Evolutionary conservation across 2,113 vertebrate species (phyloP).

Genomic region (Engystomops pustulosus): DNA sequence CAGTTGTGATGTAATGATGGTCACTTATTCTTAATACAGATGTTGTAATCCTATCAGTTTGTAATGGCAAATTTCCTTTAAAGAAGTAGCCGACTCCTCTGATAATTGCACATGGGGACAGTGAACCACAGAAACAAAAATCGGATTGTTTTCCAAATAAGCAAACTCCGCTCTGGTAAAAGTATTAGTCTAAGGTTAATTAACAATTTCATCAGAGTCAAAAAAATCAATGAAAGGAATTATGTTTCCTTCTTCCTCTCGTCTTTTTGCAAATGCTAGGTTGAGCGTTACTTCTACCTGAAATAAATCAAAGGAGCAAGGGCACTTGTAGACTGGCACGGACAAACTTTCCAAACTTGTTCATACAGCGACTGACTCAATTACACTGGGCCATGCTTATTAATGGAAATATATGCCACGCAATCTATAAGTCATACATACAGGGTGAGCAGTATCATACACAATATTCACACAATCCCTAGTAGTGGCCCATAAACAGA

Average conservation of each 20-base stretch:
- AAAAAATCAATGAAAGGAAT: not conserved
- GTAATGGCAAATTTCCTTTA: not conserved
- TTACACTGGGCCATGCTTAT: too few species aligned
- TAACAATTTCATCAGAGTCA: not conserved
- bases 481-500: too few species aligned
- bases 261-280: not conserved
- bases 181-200: not conserved
- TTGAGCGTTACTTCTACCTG: not conserved
- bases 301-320: not conserved
- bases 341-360: not conserved
- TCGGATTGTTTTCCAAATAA: not conserved
- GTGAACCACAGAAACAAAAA: not conserved
- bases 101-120: not conserved
- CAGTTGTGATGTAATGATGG: too few species aligned
- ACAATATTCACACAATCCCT: too few species aligned
- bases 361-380: not conserved
- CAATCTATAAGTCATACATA: too few species aligned
- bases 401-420: too few species aligned
- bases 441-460: too few species aligned
- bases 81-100: not conserved
- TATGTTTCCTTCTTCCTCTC: not conserved
- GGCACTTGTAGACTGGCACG: not conserved
- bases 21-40: not conserved
- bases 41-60: not conserved
- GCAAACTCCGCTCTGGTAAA: not conserved